Base-by-base conservation (phyloP, 2,797 vertebrate species). In the Malacoctenus gilli region DNA sequence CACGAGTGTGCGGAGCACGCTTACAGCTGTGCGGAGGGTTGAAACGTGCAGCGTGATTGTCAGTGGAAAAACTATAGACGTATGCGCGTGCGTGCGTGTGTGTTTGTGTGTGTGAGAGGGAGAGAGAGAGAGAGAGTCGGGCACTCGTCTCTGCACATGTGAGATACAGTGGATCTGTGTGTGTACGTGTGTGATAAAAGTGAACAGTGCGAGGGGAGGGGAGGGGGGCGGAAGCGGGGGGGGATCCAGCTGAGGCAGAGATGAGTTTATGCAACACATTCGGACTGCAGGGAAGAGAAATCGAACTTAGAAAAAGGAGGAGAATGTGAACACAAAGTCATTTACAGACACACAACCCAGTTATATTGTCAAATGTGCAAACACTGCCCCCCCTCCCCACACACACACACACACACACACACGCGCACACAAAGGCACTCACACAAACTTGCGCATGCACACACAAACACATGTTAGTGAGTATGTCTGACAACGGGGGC, bases 401-500 rank as follows among this genome's bases (percentile, higher is more conserved):
- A 15, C 2, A 41, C 4, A 18, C n/a, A 15, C 41, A 42, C 41
- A 9, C 15, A 21, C 42, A 47, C 49, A 48, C 28, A n/a, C 40
- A 48, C 20, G 2, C 42, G 59, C 14, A 15, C 2, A 41, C 4
- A 18, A 11, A 15, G 36, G 37, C 41, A 9, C 15, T 18, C 42
- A 47, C 49, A 48, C 28, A n/a, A 36, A 48, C 20, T 2, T 38
- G 59, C 14, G 41, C 53, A 55, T 15, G 51, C 47, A 50, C 1
- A 42, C 10, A 63, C 8, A 3, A 40, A 36, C 23, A 73, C 23
- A 25, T 5, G 25, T n/a, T 1, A 31, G 28, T 38, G 37, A 28
- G 20, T 49, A 9, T 47, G 2, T 28, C 18, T 95, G 67, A 91
- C 28, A 20, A 95, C 66, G 90, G 28, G 22, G 40, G 60, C 12